These are phyloP conservation scores for Planococcus citri DNA, from an alignment of 1,140 invertebrate species.

Conservation along the genomic window DNA sequence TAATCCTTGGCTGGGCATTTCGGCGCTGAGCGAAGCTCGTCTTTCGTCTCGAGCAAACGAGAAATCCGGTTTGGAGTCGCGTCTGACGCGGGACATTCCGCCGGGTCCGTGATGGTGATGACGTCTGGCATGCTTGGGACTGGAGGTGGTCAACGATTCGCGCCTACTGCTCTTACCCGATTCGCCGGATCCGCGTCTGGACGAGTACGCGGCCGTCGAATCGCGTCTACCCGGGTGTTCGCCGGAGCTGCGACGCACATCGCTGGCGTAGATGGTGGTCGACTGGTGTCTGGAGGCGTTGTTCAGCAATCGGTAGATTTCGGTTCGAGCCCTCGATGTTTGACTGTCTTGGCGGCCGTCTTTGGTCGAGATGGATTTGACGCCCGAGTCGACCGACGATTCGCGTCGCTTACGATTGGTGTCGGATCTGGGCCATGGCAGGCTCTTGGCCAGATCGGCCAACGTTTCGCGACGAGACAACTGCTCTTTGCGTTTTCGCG, in stretches of 20 bases:
- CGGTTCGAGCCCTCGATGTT: constrained; percentile 40
- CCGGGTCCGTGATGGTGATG: constrained; percentile 37
- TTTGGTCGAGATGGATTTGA: constrained; percentile 52
- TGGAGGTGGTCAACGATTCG: constrained; percentile 39
- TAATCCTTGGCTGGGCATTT: constrained; percentile 37
- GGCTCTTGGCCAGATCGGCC: constrained; percentile 58
- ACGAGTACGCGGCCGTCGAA: constrained; percentile 25
- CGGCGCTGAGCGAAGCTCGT: constrained; percentile 38
- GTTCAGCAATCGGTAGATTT: constrained; percentile 56
- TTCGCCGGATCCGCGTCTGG: constrained; percentile 47
- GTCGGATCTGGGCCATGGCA: constrained; percentile 53
- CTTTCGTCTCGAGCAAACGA: not conserved
- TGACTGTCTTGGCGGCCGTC: constrained; percentile 49
- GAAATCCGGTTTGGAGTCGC: constrained; percentile 42
- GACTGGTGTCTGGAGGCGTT: constrained; percentile 24
- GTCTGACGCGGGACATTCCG: constrained; percentile 40
- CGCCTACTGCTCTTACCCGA: constrained; percentile 44
- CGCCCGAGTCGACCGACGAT: constrained; percentile 69
- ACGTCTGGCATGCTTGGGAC: constrained; percentile 35
- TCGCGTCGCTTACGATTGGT: constrained; percentile 52
- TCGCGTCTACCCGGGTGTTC: constrained; percentile 22
- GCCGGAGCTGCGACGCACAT: constrained; percentile 8
- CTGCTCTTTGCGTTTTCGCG: constrained; percentile 37
- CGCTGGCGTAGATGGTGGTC: not conserved
- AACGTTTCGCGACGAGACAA: constrained; percentile 67